Base-by-base conservation (phyloP, 2,113 vertebrate genomes). In the Zosterops lateralis region DNA sequence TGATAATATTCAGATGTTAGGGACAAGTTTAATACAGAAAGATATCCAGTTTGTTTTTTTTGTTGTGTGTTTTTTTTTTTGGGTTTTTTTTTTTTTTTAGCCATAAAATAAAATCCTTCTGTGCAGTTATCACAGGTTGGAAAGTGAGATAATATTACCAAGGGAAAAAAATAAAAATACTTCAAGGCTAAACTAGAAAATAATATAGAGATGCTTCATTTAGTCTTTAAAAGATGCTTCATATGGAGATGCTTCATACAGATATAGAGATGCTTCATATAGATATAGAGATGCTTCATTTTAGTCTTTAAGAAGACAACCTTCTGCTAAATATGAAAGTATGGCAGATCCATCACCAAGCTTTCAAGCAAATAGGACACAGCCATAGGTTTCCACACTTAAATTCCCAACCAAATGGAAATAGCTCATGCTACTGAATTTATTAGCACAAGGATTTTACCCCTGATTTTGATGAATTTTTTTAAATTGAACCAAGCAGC, bases 141-240 rank as follows among this genome's bases (percentile, higher is more conserved):
- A 26, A 93, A 86, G 74, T 10, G 36, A 3, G 34, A 74, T 68
- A 79, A 85, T 81, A 84, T 68, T 60, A 57, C 50, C 36, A 19
- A 47, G 58, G 78, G 68, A 22, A 53, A 89, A 81, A 58, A 92
- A 76, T 8, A 31, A 78, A 89, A 96, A 75, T 38, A 89, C 58
- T 66, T 85, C 84, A 73, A 87, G 92, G 73, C 57, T 92, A 68
- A 93, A 76, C 26, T 36, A 82, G 73, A 85, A 95, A n/a, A 90
- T 71, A 34, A 50, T 61, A 25, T 22, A 32, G n/a, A 82, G 75
- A 53, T 38, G 40, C 45, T 82, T 93, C 67, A 50, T 88, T 90
- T 76, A 87, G 80, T 48, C 48, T 71, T 79, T 60, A 10, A 72
- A 88, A 48, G 38, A 50, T 83, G 77, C 44, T 76, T 87, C 86